Evolutionary conservation across 2,113 vertebrate species (phyloP).

Genomic region (Thermophis baileyi): DNA sequence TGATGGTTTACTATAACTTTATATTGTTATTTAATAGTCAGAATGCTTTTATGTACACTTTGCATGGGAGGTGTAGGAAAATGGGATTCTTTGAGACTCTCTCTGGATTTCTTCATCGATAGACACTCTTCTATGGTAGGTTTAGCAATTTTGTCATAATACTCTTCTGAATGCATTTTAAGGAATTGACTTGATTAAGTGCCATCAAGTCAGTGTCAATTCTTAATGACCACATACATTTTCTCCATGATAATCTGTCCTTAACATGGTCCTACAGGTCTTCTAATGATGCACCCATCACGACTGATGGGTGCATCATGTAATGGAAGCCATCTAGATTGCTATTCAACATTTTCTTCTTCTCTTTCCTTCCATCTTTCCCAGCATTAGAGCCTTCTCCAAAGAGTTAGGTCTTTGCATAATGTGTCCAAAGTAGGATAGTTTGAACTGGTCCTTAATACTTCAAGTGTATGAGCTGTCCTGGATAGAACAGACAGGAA

Average conservation of each 20-base stretch:
- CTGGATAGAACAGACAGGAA: neutral
- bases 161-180: conserved; percentile 29
- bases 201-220: neutral
- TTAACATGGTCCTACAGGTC: neutral
- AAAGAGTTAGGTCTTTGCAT: neutral
- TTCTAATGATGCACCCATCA: neutral
- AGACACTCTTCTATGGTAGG: neutral
- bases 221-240: neutral
- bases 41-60: neutral
- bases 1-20: neutral
- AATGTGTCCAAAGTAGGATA: neutral
- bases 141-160: conserved; percentile 19
- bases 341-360: neutral
- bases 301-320: no score
- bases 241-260: neutral
- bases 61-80: neutral
- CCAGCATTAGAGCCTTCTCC: neutral
- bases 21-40: neutral
- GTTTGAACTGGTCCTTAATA: neutral
- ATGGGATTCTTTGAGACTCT: neutral
- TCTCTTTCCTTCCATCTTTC: neutral
- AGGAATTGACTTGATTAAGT: neutral
- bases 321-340: neutral
- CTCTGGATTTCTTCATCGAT: neutral
- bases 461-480: neutral